Percentiles rank a stretch among this genome's conserved stretches.
Evolutionary conservation across 2,888 invertebrate genomes (phyloP).

Genomic region (Apotomis turbidana): DNA sequence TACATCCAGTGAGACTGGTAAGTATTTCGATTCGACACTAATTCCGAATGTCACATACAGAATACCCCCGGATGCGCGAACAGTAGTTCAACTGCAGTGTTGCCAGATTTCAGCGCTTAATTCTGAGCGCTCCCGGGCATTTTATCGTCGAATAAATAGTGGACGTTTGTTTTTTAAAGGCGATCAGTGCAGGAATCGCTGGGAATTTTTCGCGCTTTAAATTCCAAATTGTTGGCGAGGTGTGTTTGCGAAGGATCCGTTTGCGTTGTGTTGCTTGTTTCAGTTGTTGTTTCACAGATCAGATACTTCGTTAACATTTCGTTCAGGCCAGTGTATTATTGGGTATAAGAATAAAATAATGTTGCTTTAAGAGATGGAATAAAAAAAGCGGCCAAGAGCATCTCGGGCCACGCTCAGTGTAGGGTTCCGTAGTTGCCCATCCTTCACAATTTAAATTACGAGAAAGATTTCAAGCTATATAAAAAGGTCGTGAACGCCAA

Average conservation of each 20-base stretch:
- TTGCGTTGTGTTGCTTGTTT: slow-evolving; percentile 12
- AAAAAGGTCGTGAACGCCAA: no score
- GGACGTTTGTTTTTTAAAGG: slow-evolving; percentile 28
- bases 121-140: slow-evolving; percentile 28
- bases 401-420: no score
- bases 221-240: slow-evolving; percentile 4
- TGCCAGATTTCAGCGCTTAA: slow-evolving; percentile 40
- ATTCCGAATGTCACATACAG: background rate
- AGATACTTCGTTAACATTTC: background rate
- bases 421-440: no score
- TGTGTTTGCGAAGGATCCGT: slow-evolving; percentile 5
- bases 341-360: no score
- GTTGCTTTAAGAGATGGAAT: no score
- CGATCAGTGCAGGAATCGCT: slow-evolving; percentile 8
- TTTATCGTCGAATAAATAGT: slow-evolving; percentile 31
- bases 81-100: slow-evolving; percentile 24
- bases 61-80: slow-evolving; percentile 30
- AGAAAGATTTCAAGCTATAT: no score
- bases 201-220: slow-evolving; percentile 12
- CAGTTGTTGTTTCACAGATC: background rate
- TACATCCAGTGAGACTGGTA: background rate
- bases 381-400: no score
- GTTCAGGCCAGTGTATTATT: background rate
- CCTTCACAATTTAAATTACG: no score
- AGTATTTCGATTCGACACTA: background rate